phyloP scores from a whole-genome alignment of 2,113 vertebrate genomes.

The Raja brachyura region DNA sequence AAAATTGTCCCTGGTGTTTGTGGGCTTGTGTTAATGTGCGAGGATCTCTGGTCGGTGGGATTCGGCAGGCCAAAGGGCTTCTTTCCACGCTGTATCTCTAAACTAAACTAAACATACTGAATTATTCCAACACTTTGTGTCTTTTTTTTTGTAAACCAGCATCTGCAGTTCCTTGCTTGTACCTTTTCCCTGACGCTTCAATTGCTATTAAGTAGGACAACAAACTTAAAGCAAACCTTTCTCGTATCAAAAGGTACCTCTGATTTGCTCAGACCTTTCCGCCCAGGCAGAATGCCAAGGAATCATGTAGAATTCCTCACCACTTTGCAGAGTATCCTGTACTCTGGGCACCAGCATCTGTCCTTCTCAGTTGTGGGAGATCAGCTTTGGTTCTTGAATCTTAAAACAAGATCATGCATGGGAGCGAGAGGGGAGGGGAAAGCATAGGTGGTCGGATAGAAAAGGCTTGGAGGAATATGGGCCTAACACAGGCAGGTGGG shows the following conservation, averaged over 20 bases:
- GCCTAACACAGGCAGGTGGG: too few species aligned
- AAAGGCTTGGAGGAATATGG: too few species aligned
- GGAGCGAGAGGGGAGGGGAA: background rate
- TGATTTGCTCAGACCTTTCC: background rate
- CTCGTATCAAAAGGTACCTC: background rate
- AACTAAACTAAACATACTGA: too few species aligned
- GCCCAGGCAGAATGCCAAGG: too few species aligned
- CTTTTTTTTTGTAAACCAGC: too few species aligned
- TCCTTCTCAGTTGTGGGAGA: background rate
- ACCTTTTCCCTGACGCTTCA: background rate
- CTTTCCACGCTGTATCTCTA: too few species aligned
- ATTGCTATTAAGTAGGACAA: background rate
- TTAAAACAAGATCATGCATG: background rate
- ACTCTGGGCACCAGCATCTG: background rate
- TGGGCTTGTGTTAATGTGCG: too few species aligned
- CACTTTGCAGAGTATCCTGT: background rate
- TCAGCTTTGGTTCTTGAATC: background rate
- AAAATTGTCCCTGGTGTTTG: too few species aligned
- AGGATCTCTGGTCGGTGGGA: too few species aligned
- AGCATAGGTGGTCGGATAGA: too few species aligned
- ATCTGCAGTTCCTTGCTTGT: background rate
- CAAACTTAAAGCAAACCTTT: background rate
- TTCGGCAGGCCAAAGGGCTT: too few species aligned
- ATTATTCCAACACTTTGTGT: too few species aligned
- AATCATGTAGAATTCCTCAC: background rate